Evolutionary conservation across 2,113 vertebrate genomes (phyloP), one percentile per base, ranked within the genome.

Genomic region (Smithornis capensis): DNA sequence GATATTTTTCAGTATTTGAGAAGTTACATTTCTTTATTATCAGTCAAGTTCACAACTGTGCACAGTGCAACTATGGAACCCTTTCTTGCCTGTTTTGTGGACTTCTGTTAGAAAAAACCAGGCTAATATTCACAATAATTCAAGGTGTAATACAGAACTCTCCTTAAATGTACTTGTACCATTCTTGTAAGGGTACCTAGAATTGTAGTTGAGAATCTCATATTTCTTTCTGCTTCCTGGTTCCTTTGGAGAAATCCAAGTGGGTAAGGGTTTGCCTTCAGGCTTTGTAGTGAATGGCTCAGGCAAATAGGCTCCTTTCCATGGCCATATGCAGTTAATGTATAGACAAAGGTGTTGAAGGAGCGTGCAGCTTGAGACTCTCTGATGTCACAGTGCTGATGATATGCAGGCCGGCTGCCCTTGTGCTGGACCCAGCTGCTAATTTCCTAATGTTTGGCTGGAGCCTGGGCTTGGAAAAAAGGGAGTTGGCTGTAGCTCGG

Each of bases 391-490:
- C 3, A 15, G 16, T 42, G 73, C 68, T 96, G 90, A 93, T 96
- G 88, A 94, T 88, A 92, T 92, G 88, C 93, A 94, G 90, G 93
- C 88, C 76, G 42, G 90, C 76, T 92, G 88, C 90, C 94, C 87
- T 89, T 2, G 3, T 4, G 14, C 70, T 89, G 89, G 90, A 90
- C 86, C 71, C 90, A 86, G 84, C 93, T 96, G 92, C 71, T 96
- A 57, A 89, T 93, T 89, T 96, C 88, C 93, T 91, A 83, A 80
- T 90, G 93, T 93, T 96, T 96, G 93, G 92, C 93, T 95, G 88
- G 37, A 64, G 56, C 35, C 24, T 37, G 53, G 52, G 69, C 40
- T 95, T 90, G 79, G 88, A 93, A 94, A 82, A 96, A 93, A 94
- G 68, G 44, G 80, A 96, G 83, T 60, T 96, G 94, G 93, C 94